Base-by-base conservation (phyloP, 1,140 invertebrate species). In the Heliconius himera region DNA sequence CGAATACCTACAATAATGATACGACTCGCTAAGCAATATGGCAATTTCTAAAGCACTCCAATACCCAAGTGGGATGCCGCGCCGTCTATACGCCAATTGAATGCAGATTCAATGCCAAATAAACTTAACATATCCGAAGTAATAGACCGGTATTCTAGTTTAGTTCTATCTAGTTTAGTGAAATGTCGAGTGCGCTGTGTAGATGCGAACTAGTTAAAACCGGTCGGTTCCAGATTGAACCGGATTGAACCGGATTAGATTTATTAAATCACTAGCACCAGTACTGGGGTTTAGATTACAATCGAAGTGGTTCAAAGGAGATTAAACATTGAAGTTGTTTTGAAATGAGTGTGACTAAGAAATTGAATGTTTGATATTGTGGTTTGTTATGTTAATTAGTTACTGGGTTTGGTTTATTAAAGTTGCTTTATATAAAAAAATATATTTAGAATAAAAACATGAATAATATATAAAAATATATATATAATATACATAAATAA, bases 61-160 rank as follows among this genome's bases (percentile, higher is more conserved):
- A 76, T 70, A 73, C 22, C 70, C 46, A 81, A 83, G 79, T 78
- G 74, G 72, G 49, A 79, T 79, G 66, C 80, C 77, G 73, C 60
- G 60, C 36, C 60, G 66, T 70, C 38, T 51, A 1, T 56, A 33
- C 75, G 66, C 41, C 66, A 38, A 78, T 73, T 81, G 70, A 78
- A 83, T 82, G 51, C 73, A 74, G 76, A 79, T 77, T 41, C 66
- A 77, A 81, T 75, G 76, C 75, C 11, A 74, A 60, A 73, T 75
- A 80, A 83, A 82, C 80, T 83, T 82, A 83, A 83, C 84, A 83
- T 83, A 83, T 83, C 72, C 80, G 71, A 76, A 76, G 73, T 79
- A 85, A 84, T 85, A 85, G 77, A 83, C 74, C 78, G 74, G 80
- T 56, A 84, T 85, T 85, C 82, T 81, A 75, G 79, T 80, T 56